Conservation (phyloP, 2,888 invertebrate species). For the Diarsia brunnea region DNA sequence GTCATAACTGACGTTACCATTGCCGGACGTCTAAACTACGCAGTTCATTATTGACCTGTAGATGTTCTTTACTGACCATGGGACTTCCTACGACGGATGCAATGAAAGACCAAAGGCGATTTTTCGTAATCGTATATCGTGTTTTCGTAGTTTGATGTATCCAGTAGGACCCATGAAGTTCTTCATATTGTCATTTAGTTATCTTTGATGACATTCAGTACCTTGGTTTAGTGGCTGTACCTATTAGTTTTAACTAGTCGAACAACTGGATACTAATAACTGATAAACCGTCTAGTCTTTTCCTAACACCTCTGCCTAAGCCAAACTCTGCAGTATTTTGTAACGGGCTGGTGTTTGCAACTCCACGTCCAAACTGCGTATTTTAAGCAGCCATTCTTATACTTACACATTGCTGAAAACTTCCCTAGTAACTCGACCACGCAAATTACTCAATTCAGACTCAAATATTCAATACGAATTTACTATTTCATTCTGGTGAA, state of each 20-base stretch:
- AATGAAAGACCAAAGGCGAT: slow-evolving; percentile 6
- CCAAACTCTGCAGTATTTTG: neutral
- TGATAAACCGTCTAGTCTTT: neutral
- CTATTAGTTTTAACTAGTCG: neutral
- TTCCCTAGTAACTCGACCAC: neutral
- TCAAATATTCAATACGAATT: neutral
- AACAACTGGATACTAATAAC: neutral
- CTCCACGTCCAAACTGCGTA: neutral
- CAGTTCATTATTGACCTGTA: slow-evolving; percentile 4
- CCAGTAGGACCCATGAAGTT: neutral
- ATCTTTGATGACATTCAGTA: neutral
- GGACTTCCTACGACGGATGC: slow-evolving; percentile 15
- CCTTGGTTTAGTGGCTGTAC: too few relatives aligned
- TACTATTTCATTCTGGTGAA: neutral
- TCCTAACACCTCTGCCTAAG: neutral
- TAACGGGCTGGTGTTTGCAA: neutral
- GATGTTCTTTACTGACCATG: slow-evolving; percentile 1
- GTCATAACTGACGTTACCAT: neutral
- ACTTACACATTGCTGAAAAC: neutral
- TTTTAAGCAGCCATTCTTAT: neutral
- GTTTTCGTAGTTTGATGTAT: neutral
- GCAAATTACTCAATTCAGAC: neutral
- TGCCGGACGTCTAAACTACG: slow-evolving; percentile 14
- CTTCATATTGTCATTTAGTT: neutral
- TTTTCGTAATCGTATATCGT: neutral